A percentile compares a stretch with the other conserved stretches of the same genome.
These are phyloP conservation scores for Pteria penguin DNA, from an alignment of 2,888 invertebrate species.

Conservation along the genomic window DNA sequence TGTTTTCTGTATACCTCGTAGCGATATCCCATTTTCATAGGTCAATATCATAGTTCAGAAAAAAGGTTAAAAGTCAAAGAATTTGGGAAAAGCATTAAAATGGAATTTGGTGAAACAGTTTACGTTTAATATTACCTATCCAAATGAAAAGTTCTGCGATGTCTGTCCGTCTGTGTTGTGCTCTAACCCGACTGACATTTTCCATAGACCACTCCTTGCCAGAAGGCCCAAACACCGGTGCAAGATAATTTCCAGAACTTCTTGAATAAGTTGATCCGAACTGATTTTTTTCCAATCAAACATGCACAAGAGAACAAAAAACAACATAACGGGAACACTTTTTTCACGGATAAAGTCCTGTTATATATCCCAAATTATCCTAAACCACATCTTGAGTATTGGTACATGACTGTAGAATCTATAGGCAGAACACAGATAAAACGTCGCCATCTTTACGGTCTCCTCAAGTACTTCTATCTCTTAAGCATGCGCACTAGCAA, in stretches of 20 bases:
- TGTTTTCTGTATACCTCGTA: conserved; percentile 35
- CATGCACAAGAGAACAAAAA: conserved; percentile 8
- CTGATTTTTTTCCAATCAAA: conserved; percentile 20
- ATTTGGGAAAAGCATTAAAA: conserved; percentile 44
- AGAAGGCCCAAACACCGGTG: conserved; percentile 5
- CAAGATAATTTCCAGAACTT: conserved; percentile 15
- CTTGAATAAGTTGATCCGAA: conserved; percentile 22
- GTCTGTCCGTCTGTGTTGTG: background rate
- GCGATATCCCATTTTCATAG: conserved; percentile 35
- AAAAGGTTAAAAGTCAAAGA: conserved; percentile 35
- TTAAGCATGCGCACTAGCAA: conserved; percentile 42
- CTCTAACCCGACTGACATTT: background rate
- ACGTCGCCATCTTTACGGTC: conserved; percentile 47
- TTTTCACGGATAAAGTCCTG: too few relatives aligned
- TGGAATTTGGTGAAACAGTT: background rate
- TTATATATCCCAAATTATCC: too few relatives aligned
- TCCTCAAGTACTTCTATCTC: conserved; percentile 40
- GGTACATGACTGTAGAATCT: too few relatives aligned
- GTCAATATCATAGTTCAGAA: conserved; percentile 47
- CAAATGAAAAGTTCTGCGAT: conserved; percentile 28
- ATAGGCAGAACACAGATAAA: conserved; percentile 24
- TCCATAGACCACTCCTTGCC: background rate
- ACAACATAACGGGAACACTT: conserved; percentile 24
- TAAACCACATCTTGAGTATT: too few relatives aligned
- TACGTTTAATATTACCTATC: conserved; percentile 30